A percentile compares a stretch with the other conserved stretches of the same genome.
These are phyloP conservation scores for Notamacropus eugenii DNA, from an alignment of 2,797 vertebrate genomes.

Conservation along the genomic window DNA sequence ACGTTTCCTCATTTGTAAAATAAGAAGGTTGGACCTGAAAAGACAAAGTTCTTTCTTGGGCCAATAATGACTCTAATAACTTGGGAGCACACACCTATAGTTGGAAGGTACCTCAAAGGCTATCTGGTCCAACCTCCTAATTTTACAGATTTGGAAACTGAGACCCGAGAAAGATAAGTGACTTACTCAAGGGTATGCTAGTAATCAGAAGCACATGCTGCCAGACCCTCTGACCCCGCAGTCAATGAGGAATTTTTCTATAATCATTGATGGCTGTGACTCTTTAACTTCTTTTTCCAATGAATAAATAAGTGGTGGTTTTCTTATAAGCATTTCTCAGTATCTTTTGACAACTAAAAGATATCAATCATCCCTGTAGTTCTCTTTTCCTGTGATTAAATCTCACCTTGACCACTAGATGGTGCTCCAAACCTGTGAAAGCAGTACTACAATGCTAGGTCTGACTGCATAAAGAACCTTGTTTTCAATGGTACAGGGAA, in stretches of 20 bases:
- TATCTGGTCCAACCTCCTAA: not conserved
- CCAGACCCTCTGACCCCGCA: not conserved
- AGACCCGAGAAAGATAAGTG: not conserved
- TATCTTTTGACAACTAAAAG: not conserved
- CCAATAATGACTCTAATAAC: not conserved
- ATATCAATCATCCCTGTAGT: not conserved
- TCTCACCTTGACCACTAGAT: slow-evolving; percentile 75
- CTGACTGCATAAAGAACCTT: slow-evolving; percentile 39
- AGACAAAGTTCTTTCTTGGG: not conserved
- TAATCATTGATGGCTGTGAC: not conserved
- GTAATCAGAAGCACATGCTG: not conserved
- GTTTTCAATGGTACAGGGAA: slow-evolving; percentile 32
- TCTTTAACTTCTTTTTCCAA: not conserved
- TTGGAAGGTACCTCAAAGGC: not conserved
- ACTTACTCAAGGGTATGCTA: not conserved
- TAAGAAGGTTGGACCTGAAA: not conserved
- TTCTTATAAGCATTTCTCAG: not conserved
- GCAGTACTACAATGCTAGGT: not conserved
- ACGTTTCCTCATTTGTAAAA: not conserved
- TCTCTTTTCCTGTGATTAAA: slow-evolving; percentile 15
- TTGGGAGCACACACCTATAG: not conserved
- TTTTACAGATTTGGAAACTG: not conserved
- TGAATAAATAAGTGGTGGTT: not conserved
- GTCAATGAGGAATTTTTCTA: not conserved
- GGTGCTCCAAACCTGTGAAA: slow-evolving; percentile 78